A percentile compares a stretch with the other conserved stretches of the same genome.
Conservation (phyloP, 64 coral and sea anemone species). For the Acropora yongei region DNA sequence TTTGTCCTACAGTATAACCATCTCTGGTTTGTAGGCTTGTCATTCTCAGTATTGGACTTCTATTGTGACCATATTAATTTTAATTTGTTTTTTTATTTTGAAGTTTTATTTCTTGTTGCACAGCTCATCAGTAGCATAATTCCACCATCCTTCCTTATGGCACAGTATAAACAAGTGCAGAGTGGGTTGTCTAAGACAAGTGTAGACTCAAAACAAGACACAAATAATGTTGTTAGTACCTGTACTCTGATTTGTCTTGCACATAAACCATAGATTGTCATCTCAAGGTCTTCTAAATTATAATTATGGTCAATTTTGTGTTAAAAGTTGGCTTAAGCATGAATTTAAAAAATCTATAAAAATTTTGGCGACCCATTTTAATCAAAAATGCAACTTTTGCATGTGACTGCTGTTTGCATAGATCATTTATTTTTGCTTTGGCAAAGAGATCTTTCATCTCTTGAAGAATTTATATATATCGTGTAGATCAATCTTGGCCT, state of each 20-base stretch:
- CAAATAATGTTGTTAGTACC: conserved; percentile 33
- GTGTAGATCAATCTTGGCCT: too few species aligned
- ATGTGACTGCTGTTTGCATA: too few species aligned
- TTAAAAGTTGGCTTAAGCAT: too few species aligned
- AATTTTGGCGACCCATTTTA: too few species aligned
- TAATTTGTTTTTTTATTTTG: background rate
- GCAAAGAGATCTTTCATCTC: too few species aligned
- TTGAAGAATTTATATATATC: too few species aligned
- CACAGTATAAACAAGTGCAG: conserved; percentile 34
- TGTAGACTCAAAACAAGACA: conserved; percentile 37
- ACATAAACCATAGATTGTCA: background rate
- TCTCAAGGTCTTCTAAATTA: background rate
- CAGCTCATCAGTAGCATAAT: conserved; percentile 57
- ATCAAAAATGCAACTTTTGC: too few species aligned
- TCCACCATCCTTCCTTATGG: conserved; percentile 30
- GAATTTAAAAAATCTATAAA: too few species aligned
- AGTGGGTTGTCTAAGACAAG: conserved; percentile 8
- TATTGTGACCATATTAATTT: background rate
- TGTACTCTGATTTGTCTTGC: background rate
- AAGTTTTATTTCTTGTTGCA: conserved; percentile 27
- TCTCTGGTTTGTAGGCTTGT: background rate
- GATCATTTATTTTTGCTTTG: too few species aligned
- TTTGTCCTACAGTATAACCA: background rate
- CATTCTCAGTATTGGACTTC: background rate
- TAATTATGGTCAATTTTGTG: too few species aligned